A percentile compares a stretch with the other conserved stretches of the same genome.
These are phyloP conservation scores for Pelobates fuscus DNA, from an alignment of 2,113 vertebrate species.

Conservation along the genomic window DNA sequence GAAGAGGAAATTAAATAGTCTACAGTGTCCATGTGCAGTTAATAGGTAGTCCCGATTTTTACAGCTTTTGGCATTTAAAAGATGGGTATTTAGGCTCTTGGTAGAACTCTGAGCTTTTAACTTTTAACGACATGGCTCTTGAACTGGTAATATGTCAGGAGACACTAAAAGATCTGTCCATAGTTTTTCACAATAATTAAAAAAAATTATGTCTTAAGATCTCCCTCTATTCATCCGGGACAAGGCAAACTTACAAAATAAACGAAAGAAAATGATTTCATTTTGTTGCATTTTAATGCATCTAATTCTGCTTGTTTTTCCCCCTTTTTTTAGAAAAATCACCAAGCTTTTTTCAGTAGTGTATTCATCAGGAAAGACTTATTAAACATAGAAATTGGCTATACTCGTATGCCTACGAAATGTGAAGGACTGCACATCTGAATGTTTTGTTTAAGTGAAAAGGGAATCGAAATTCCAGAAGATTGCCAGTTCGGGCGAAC, in stretches of 20 bases:
- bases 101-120: neutral
- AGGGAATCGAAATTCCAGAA: conserved; percentile 28
- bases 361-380: neutral
- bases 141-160: neutral
- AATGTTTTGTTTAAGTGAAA: conserved; percentile 34
- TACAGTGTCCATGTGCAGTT: neutral
- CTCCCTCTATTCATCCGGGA: too few relatives aligned
- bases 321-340: too few relatives aligned
- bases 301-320: too few relatives aligned
- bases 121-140: neutral
- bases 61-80: neutral
- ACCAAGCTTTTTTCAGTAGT: neutral
- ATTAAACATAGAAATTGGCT: conserved; percentile 32
- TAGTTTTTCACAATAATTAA: too few relatives aligned
- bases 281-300: too few relatives aligned
- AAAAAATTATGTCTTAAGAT: too few relatives aligned
- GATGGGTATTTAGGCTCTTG: neutral
- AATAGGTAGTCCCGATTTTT: neutral
- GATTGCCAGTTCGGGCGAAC: conserved; percentile 25
- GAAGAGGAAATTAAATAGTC: neutral
- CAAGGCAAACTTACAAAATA: too few relatives aligned
- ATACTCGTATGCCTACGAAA: conserved; percentile 22
- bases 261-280: too few relatives aligned
- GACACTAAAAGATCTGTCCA: too few relatives aligned
- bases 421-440: conserved; percentile 11